Evolutionary conservation across 2,888 invertebrate species (phyloP).

Genomic region (Herminia tarsipennalis): DNA sequence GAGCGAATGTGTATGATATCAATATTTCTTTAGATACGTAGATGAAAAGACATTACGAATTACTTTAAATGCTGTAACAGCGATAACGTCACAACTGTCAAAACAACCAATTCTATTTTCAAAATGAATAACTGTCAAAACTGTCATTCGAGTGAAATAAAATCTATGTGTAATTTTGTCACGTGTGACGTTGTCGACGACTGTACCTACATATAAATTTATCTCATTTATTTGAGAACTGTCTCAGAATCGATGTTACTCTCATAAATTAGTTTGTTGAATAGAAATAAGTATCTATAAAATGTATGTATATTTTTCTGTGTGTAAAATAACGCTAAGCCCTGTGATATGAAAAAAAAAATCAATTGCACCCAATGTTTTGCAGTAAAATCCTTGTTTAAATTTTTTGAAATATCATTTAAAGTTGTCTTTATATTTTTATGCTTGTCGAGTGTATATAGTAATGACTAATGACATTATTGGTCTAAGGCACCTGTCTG

Average conservation of each 20-base stretch:
- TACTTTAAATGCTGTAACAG: constrained; percentile 26
- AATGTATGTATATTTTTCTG: constrained; percentile 60
- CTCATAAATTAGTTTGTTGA: constrained; percentile 41
- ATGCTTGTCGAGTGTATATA: constrained; percentile 37
- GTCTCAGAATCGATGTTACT: constrained; percentile 43
- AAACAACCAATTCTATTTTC: constrained; percentile 1
- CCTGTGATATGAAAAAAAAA: constrained; percentile 66
- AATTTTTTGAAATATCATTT: constrained; percentile 19
- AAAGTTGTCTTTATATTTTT: constrained; percentile 27
- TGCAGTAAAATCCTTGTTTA: constrained; percentile 40
- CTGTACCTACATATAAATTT: constrained; percentile 31
- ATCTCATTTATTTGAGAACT: constrained; percentile 29
- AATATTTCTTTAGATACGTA: constrained; percentile 32
- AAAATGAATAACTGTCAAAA: not conserved
- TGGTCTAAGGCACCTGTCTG: constrained; percentile 24
- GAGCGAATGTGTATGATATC: constrained; percentile 26
- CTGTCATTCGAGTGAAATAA: too few relatives aligned
- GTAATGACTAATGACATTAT: constrained; percentile 29
- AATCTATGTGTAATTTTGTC: constrained; percentile 1
- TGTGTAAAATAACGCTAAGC: constrained; percentile 63
- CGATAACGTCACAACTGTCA: constrained; percentile 8
- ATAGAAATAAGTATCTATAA: constrained; percentile 47
- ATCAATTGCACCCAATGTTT: constrained; percentile 61
- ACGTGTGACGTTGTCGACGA: constrained; percentile 11
- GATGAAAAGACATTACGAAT: constrained; percentile 44